Percentiles rank a stretch among this genome's conserved stretches.
Conservation (phyloP, 2,888 invertebrate species). For the Apamea monoglypha region DNA sequence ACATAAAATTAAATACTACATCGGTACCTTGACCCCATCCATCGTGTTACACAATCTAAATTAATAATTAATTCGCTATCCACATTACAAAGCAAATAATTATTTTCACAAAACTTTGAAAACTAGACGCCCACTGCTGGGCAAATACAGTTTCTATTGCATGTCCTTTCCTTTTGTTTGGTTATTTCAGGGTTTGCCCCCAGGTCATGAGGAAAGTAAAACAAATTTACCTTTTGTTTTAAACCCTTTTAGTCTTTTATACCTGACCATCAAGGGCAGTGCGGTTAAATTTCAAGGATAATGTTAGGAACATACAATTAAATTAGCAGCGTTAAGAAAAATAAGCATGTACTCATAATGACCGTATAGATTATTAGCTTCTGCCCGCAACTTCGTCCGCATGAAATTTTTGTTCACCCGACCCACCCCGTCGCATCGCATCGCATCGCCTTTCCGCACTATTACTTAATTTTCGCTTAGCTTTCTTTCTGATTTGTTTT, state of each 20-base stretch:
- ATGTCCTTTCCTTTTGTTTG: constrained; percentile 22
- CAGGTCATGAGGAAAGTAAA: constrained; percentile 8
- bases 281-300: background rate
- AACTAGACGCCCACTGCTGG: background rate
- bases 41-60: background rate
- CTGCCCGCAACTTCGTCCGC: no score
- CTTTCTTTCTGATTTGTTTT: no score
- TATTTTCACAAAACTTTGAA: constrained; percentile 21
- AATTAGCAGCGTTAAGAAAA: background rate
- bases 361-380: no score
- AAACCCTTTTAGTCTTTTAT: constrained; percentile 32
- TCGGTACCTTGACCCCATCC: background rate
- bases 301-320: background rate
- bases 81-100: constrained; percentile 22
- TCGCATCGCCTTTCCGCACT: no score
- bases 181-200: constrained; percentile 8
- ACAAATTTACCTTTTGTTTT: constrained; percentile 31
- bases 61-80: background rate
- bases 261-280: background rate
- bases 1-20: background rate
- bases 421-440: no score
- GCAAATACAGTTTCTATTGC: constrained; percentile 3
- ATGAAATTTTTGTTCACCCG: no score
- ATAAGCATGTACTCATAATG: no score
- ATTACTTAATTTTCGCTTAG: no score